These are phyloP conservation scores for Chrysotoxum bicinctum DNA, from an alignment of 2,888 invertebrate species.

Conservation along the genomic window DNA sequence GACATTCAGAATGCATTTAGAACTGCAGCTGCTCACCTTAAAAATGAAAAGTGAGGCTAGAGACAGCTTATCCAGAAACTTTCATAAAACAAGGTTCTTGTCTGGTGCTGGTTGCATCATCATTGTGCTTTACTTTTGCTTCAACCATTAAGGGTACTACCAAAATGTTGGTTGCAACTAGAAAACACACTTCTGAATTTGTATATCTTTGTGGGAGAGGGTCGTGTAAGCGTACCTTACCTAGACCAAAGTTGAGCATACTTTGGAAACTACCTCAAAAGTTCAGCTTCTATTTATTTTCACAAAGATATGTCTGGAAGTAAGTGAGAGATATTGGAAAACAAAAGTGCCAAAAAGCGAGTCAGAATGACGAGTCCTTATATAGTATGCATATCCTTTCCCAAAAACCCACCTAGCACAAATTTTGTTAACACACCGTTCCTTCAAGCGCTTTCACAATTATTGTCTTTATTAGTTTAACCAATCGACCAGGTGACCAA, in stretches of 20 bases:
- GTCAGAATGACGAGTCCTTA: too few species aligned
- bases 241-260: too few species aligned
- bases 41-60: constrained; percentile 62
- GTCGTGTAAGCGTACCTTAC: too few species aligned
- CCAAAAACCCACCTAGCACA: not conserved
- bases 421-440: not conserved
- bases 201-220: too few species aligned
- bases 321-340: too few species aligned
- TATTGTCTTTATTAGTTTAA: not conserved
- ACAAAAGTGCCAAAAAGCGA: too few species aligned
- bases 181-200: too few species aligned
- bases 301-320: too few species aligned
- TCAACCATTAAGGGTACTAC: not conserved
- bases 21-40: constrained; percentile 58
- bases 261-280: too few species aligned
- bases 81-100: constrained; percentile 57
- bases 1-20: constrained; percentile 60
- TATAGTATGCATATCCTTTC: too few species aligned
- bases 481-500: constrained; percentile 9
- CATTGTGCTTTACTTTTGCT: constrained; percentile 27
- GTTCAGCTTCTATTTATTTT: too few species aligned
- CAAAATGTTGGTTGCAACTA: not conserved
- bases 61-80: constrained; percentile 59
- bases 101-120: constrained; percentile 42
- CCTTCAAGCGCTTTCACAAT: not conserved